Base-by-base conservation (phyloP, 2,113 vertebrate species). In the Rhinopomastus cyanomelas region DNA sequence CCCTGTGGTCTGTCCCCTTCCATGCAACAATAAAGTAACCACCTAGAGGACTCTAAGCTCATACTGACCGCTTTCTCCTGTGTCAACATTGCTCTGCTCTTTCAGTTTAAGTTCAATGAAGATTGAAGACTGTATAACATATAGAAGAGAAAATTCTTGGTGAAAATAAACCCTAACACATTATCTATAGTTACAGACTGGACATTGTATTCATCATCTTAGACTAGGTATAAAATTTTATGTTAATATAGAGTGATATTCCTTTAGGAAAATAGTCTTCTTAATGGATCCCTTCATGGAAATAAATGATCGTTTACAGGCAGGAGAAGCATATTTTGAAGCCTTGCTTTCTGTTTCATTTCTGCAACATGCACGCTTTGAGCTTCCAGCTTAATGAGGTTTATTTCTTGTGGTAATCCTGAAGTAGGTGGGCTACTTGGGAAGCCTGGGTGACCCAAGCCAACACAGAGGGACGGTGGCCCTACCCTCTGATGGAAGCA, bases 111-210 rank as follows among this genome's bases (percentile, higher is more conserved):
- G 22, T 57, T 75, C 26, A 77, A 32, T 53, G 32, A 21, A 81
- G 12, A 21, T 27, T 69, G 52, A 42, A 89, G 29, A 51, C 21
- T 44, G 36, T 11, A 52, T 72, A 68, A 94, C 67, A 48, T 14
- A 36, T 2, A 81, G 27, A 75, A 64, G 10, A 85, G 20, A 84
- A 71, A 73, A 56, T 56, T 75, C 8, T 15, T 5, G 18, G 12
- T 8, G 1, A 2, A 17, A 8, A 19, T 22, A 42, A 8, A 1
- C 5, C 12, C 6, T 39, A 57, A 42, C 6, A 9, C 9, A 5
- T 55, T 48, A 29, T 73, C n/a, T 83, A 1, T 72, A 49, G 18
- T 59, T 44, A 52, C 37, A 64, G 71, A 46, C 16, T 57, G n/a
- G 19, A 4, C 27, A 55, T 67, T 4, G 1, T 75, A 26, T 75